phyloP scores from a whole-genome alignment of 2,797 vertebrate species.

The Acipenser transmontanus region DNA sequence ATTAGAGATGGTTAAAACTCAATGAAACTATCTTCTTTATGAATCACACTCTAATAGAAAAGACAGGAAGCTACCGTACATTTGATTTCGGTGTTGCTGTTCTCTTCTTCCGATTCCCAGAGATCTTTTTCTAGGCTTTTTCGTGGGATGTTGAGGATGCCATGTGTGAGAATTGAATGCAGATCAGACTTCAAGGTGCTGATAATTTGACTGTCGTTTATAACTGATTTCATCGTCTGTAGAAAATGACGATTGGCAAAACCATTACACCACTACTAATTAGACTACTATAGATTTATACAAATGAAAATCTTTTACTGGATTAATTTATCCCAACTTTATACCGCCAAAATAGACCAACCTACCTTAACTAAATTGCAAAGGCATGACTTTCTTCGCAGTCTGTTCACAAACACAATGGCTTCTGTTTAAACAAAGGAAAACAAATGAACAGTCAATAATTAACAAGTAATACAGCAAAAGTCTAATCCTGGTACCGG shows the following conservation, averaged over 20 bases:
- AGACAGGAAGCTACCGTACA: constrained; percentile 33
- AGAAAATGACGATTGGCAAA: too few relatives aligned
- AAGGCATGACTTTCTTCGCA: constrained; percentile 51
- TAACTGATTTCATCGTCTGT: constrained; percentile 43
- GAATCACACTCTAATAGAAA: too few relatives aligned
- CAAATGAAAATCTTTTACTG: too few relatives aligned
- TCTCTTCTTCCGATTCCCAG: constrained; percentile 10
- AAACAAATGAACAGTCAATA: too few relatives aligned
- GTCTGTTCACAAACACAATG: constrained; percentile 32
- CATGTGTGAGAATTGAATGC: constrained; percentile 31
- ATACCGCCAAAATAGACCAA: constrained; percentile 19
- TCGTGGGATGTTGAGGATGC: constrained; percentile 29
- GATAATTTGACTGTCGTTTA: constrained; percentile 36
- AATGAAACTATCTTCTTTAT: too few relatives aligned
- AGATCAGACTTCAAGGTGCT: constrained; percentile 38
- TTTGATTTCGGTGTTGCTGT: constrained; percentile 37
- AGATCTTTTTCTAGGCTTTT: constrained; percentile 16
- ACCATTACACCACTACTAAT: too few relatives aligned
- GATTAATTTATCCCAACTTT: background rate
- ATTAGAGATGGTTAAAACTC: too few relatives aligned
- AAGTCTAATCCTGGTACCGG: too few relatives aligned
- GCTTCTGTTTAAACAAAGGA: too few relatives aligned
- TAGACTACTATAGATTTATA: too few relatives aligned
- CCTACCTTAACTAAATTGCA: constrained; percentile 55
- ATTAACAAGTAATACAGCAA: too few relatives aligned